Evolutionary conservation across 1,140 invertebrate genomes (phyloP).

Genomic region (Aphaenogaster floridana): DNA sequence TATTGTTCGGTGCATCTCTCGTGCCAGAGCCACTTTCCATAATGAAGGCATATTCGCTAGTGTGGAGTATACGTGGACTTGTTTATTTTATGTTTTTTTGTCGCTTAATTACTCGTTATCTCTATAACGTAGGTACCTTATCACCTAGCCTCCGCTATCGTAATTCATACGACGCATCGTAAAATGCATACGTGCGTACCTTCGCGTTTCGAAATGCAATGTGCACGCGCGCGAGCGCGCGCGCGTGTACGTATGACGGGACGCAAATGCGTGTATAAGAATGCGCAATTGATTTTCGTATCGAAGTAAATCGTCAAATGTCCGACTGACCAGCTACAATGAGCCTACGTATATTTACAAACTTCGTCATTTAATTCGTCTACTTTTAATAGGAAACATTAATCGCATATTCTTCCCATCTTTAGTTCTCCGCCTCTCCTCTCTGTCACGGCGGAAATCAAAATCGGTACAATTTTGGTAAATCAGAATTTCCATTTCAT

Average conservation of each 20-base stretch:
- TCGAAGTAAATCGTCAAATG: conserved; percentile 50
- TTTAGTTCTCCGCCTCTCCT: conserved; percentile 24
- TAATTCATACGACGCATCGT: conserved; percentile 35
- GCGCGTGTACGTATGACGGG: not conserved
- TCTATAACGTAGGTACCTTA: conserved; percentile 81
- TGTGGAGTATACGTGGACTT: conserved; percentile 79
- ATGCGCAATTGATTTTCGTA: conserved; percentile 29
- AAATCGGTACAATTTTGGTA: conserved; percentile 12
- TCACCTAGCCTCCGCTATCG: conserved; percentile 77
- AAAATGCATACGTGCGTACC: not conserved
- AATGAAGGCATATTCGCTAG: conserved; percentile 83
- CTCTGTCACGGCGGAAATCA: conserved; percentile 24
- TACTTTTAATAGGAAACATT: conserved; percentile 80
- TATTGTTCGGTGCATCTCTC: conserved; percentile 83
- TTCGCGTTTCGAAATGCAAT: conserved; percentile 8
- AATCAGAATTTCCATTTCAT: conserved; percentile 4
- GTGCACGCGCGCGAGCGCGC: not conserved
- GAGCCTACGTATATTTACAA: conserved; percentile 82
- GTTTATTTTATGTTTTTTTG: conserved; percentile 72
- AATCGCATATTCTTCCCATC: conserved; percentile 66
- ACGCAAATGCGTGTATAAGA: conserved; percentile 23
- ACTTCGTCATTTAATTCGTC: conserved; percentile 64
- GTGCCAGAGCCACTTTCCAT: conserved; percentile 80
- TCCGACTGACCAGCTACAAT: conserved; percentile 81
- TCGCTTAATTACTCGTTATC: conserved; percentile 79